Conservation (phyloP, 2,888 invertebrate genomes). For the Bhutanitis thaidina region DNA sequence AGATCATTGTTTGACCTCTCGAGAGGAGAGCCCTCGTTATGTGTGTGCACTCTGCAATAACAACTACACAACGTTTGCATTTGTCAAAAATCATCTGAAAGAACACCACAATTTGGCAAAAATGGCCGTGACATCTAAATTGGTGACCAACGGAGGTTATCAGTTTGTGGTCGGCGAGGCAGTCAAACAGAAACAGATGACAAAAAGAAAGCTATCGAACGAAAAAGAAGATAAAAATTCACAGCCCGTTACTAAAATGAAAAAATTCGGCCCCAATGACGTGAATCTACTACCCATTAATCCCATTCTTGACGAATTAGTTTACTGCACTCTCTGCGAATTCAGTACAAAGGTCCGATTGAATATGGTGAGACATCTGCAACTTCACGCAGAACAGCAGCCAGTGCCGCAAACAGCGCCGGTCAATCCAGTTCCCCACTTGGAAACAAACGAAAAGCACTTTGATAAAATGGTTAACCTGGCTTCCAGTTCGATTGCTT, state of each 20-base stretch:
- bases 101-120: neutral
- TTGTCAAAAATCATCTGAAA: slow-evolving; percentile 8
- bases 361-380: slow-evolving; percentile 86
- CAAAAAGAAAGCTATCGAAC: neutral
- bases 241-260: slow-evolving; percentile 32
- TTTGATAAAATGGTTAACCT: slow-evolving; percentile 93
- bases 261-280: slow-evolving; percentile 79
- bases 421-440: slow-evolving; percentile 90
- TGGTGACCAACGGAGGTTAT: neutral
- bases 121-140: neutral
- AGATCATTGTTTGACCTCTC: slow-evolving; percentile 19
- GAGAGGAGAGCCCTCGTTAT: neutral
- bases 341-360: slow-evolving; percentile 85
- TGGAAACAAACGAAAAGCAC: slow-evolving; percentile 88
- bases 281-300: slow-evolving; percentile 82
- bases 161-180: neutral
- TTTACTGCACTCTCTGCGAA: slow-evolving; percentile 83
- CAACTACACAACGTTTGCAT: neutral
- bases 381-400: slow-evolving; percentile 82
- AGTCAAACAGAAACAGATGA: neutral
- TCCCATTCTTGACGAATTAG: slow-evolving; percentile 81
- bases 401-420: slow-evolving; percentile 84
- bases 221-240: neutral
- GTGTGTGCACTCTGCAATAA: slow-evolving; percentile 4
- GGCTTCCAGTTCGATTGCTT: slow-evolving; percentile 82